phyloP scores from a whole-genome alignment of 2,888 invertebrate genomes.

The Strigamia crassipes region DNA sequence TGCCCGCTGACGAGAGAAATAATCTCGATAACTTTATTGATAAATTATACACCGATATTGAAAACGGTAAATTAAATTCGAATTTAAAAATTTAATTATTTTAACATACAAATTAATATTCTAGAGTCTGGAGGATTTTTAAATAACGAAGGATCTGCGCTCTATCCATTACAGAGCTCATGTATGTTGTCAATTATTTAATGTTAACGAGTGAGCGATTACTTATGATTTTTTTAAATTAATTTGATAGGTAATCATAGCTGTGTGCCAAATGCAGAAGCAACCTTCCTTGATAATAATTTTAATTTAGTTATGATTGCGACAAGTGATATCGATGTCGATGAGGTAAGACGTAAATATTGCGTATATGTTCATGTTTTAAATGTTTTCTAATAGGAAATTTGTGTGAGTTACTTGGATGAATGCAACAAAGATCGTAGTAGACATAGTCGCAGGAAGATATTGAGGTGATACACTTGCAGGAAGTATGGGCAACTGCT shows the following conservation, averaged over 20 bases:
- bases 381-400: constrained; percentile 64
- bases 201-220: background rate
- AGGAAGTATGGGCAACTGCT: background rate
- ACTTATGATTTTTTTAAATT: background rate
- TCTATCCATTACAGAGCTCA: constrained; percentile 83
- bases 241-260: constrained; percentile 78
- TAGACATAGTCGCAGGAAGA: constrained; percentile 83
- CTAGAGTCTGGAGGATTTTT: constrained; percentile 71
- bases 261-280: constrained; percentile 85
- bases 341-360: constrained; percentile 62
- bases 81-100: background rate
- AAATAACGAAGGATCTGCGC: constrained; percentile 89
- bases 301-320: constrained; percentile 67
- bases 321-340: constrained; percentile 70
- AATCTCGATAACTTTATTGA: constrained; percentile 78
- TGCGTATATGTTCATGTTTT: background rate
- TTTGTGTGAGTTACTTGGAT: constrained; percentile 87
- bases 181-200: constrained; percentile 53
- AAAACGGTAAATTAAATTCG: constrained; percentile 67
- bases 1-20: constrained; percentile 70
- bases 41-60: constrained; percentile 78
- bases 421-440: constrained; percentile 80
- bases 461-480: constrained; percentile 61
- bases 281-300: constrained; percentile 81
- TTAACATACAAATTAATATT: constrained; percentile 28